Evolutionary conservation across 2,797 vertebrate genomes (phyloP), one percentile per base, ranked within the genome.

Genomic region (Dryobates pubescens): DNA sequence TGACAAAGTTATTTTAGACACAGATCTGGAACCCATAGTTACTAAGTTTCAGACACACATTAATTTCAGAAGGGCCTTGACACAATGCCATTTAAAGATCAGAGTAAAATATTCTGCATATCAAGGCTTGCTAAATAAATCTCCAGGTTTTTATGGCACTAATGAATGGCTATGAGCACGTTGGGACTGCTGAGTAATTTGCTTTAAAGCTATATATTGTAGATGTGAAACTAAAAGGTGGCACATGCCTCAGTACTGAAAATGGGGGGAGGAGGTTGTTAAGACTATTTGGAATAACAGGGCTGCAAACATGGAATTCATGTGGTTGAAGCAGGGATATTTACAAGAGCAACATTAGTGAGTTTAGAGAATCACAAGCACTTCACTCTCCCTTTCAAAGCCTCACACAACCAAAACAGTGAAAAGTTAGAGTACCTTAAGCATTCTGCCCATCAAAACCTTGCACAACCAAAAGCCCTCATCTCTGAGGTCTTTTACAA

Each of bases 1-100:
- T 94, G 71, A 84, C 43, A 91, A 94, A 91, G 74, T 96, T 96
- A 92, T 95, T 95, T 93, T 71, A 96, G 95, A 95, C 88, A 92
- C 74, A 79, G 61, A 91, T 61, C 45, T 69, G 79, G 92, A 89
- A 89, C 84, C 43, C 20, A 81, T 82, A 95, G 69, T 45, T 86
- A 76, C 68, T 73, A 89, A 72, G 41, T 78, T 95, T 93, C 81
- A 96, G 88, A 69, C 26, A 84, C 32, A 86, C 68, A 64, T 81
- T 81, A 59, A 96, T 95, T 94, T 97, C 58, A 77, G 80, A 94
- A 95, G 24, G 78, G 58, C 49, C 78, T 94, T 85, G 71, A 65
- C 70, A 83, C 93, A 83, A 82, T 74, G 79, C 54, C 8, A 32
- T 92, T 94, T 94, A 32, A 92, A 92, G 94, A 94, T 84, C 27